Percentiles rank a stretch among this genome's conserved stretches.
phyloP scores from a whole-genome alignment of 2,797 vertebrate species.

The Acanthurus tractus region DNA sequence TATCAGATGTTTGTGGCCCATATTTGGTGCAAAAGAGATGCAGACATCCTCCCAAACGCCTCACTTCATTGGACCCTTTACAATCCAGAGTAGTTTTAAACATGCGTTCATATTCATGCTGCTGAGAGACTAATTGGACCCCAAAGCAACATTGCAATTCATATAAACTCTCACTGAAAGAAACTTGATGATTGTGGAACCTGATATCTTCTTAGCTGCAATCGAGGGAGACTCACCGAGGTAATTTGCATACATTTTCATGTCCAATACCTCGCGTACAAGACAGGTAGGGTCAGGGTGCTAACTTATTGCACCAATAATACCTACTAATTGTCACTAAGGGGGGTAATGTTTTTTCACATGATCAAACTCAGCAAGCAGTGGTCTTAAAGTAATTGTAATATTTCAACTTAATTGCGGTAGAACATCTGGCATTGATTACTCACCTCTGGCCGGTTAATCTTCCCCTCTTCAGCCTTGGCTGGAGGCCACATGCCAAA shows the following conservation, averaged over 20 bases:
- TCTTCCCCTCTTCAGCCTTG: conserved; percentile 51
- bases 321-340: neutral
- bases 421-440: neutral
- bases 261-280: conserved; percentile 26
- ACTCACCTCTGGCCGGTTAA: conserved; percentile 66
- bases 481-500: conserved; percentile 65
- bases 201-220: conserved; percentile 32
- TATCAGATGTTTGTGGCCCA: conserved; percentile 75
- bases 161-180: conserved; percentile 6
- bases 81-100: conserved; percentile 34
- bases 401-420: neutral
- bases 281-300: neutral
- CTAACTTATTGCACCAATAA: conserved; percentile 4
- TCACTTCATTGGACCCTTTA: conserved; percentile 40
- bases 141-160: conserved; percentile 1
- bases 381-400: neutral
- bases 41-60: conserved; percentile 54
- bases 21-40: conserved; percentile 59
- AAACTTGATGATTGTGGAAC: conserved; percentile 22
- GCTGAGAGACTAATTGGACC: conserved; percentile 14
- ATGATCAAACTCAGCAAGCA: neutral
- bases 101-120: conserved; percentile 36
- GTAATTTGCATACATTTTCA: conserved; percentile 72
- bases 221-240: conserved; percentile 23
- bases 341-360: neutral